Base-by-base conservation (phyloP, 2,113 vertebrate genomes). In the Rutilus rutilus region DNA sequence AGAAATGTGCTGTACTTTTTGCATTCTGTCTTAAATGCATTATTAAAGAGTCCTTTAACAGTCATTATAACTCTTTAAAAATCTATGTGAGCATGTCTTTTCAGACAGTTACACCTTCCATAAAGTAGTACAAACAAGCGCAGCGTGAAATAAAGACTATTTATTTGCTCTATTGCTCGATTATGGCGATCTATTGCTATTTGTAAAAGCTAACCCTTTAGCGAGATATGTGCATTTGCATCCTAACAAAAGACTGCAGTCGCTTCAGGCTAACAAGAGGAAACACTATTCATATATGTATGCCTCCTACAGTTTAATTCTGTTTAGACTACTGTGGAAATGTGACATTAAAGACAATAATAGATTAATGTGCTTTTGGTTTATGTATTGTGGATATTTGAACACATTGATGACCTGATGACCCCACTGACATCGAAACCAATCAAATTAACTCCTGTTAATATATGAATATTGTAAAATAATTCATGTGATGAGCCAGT, bases 241-340 rank as follows among this genome's bases (percentile, higher is more conserved):
- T 78, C 50, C 17, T n/a, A 33, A 59, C 21, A 39, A 78, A n/a
- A 39, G 77, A 78, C 11, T 1, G 12, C 33, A 60, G 77, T 25
- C 21, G 14, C 76, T 59, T 78, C 52, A 78, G 76, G 76, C 30
- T 59, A 60, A 60, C n/a, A 60, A 60, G 77, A 79, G 30, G 6
- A 79, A 79, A 60, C 33, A 2, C 39, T 3, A 36, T 39, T 74
- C n/a, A 71, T 23, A 21, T 5, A 1, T 9, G 17, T 14, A 42
- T 60, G 27, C 23, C 39, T 15, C 39, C 15, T 6, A 6, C 11
- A 5, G 4, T 23, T 7, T 74, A 47, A 39, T 74, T 27, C 71
- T 47, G 71, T 74, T 25, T 17, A 15, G 42, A 42, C 23, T 74
- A 74, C 9, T 74, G 2, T 45, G 11, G 5, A 74, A n/a, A 74